These are phyloP conservation scores for Sporophila hypoxantha DNA, from an alignment of 2,113 vertebrate species.

Conservation along the genomic window DNA sequence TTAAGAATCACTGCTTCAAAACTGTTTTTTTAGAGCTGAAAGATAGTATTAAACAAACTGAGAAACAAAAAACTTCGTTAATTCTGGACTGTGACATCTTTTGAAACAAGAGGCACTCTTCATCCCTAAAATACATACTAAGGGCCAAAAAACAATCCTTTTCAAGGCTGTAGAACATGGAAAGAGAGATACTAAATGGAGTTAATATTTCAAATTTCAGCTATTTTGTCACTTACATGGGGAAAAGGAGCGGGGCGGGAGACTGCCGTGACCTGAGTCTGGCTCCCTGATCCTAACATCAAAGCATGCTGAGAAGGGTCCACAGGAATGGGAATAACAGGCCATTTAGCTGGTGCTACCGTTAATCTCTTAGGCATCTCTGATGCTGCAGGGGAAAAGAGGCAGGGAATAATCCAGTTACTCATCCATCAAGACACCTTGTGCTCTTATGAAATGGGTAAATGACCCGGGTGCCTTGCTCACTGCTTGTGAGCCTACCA, in stretches of 20 bases:
- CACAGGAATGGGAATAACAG: background rate
- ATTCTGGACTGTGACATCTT: background rate
- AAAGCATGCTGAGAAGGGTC: background rate
- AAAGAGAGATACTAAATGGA: background rate
- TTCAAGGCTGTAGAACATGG: background rate
- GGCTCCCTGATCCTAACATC: background rate
- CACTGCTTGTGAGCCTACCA: background rate
- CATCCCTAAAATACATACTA: background rate
- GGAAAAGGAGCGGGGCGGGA: background rate
- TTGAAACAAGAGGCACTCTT: background rate
- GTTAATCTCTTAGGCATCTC: background rate
- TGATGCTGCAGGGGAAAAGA: background rate
- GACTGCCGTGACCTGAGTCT: background rate
- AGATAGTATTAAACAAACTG: background rate
- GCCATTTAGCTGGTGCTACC: background rate
- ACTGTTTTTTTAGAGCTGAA: background rate
- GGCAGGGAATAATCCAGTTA: background rate
- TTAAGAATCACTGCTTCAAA: background rate
- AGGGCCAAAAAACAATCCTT: background rate
- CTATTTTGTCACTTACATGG: background rate
- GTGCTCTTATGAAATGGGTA: background rate
- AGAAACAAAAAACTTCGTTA: background rate
- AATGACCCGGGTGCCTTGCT: background rate
- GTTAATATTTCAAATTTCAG: background rate
- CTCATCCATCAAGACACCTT: background rate